Percentiles rank a stretch among this genome's conserved stretches.
These are phyloP conservation scores for Lepus americanus DNA, from an alignment of 2,113 vertebrate species.

Conservation along the genomic window DNA sequence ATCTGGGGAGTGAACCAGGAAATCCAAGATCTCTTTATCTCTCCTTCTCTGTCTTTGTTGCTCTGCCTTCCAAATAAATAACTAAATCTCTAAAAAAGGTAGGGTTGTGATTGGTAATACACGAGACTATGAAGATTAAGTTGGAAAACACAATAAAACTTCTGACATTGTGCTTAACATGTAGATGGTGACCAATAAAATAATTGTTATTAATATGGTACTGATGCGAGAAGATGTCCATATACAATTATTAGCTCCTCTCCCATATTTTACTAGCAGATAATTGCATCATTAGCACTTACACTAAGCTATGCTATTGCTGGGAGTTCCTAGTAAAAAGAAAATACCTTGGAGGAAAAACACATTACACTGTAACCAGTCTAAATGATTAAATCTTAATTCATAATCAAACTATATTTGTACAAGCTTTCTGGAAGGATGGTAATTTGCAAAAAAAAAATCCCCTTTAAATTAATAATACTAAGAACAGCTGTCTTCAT, in stretches of 20 bases:
- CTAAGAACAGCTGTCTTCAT: neutral
- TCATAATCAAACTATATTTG: conserved; percentile 45
- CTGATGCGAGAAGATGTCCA: neutral
- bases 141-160: neutral
- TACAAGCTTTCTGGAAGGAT: conserved; percentile 35
- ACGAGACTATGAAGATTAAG: neutral
- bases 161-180: neutral
- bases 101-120: neutral
- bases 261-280: neutral
- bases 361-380: neutral
- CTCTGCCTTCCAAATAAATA: no score
- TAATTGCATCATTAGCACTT: conserved; percentile 21
- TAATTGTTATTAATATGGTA: neutral
- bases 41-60: no score
- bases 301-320: neutral
- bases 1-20: no score
- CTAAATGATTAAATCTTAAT: conserved; percentile 27
- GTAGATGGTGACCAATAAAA: neutral
- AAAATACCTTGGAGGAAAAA: conserved; percentile 51
- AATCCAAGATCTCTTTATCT: no score
- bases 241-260: neutral
- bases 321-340: neutral
- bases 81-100: no score
- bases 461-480: neutral
- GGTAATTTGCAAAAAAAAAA: neutral